Evolutionary conservation across 2,113 vertebrate genomes (phyloP).

Genomic region (Zosterops japonicus): DNA sequence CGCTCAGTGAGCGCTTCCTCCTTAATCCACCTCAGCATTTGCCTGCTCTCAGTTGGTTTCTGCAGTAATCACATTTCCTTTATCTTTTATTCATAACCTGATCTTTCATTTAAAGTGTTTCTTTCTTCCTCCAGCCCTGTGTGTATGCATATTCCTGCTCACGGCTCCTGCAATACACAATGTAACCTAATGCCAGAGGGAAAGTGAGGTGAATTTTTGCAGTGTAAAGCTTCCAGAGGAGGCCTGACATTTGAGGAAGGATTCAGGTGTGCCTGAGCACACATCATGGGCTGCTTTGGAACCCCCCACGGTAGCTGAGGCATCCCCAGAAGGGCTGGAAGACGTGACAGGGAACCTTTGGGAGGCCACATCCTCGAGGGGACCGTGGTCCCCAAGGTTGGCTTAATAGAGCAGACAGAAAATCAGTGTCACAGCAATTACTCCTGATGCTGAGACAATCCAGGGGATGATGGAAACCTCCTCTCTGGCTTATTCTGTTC

Average conservation of each 20-base stretch:
- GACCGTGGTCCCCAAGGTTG: background rate
- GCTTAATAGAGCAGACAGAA: background rate
- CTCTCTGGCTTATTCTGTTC: background rate
- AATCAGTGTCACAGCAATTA: slow-evolving; percentile 8
- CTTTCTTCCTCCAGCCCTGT: background rate
- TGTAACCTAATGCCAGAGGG: background rate
- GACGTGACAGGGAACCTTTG: background rate
- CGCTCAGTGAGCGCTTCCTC: background rate
- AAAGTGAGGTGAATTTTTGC: background rate
- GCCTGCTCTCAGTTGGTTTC: slow-evolving; percentile 35
- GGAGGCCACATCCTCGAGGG: background rate
- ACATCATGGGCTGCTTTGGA: background rate
- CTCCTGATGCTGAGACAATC: background rate
- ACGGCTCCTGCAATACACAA: background rate
- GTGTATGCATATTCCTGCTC: background rate
- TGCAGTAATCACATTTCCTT: slow-evolving; percentile 20
- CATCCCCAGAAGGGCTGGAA: background rate
- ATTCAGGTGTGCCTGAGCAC: background rate
- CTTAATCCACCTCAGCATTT: background rate
- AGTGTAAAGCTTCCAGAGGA: background rate
- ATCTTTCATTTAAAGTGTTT: background rate
- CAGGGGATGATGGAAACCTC: background rate
- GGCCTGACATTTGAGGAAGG: background rate
- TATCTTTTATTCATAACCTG: slow-evolving; percentile 43
- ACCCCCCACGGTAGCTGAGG: background rate